Evolutionary conservation across 2,888 invertebrate species (phyloP).

Genomic region (Lycaena phlaeas): DNA sequence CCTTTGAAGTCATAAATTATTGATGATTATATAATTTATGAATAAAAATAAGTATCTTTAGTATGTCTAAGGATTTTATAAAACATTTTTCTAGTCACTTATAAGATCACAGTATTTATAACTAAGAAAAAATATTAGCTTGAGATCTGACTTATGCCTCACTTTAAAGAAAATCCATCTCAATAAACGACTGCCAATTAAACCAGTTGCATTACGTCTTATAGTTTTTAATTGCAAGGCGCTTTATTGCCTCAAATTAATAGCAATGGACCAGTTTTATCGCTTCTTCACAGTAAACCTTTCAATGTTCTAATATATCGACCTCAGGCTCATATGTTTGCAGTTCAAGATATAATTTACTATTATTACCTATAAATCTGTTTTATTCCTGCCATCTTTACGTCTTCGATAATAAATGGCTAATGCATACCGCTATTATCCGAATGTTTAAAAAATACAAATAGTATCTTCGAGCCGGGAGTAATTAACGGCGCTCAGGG

Average conservation of each 20-base stretch:
- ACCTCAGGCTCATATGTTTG: slow-evolving; percentile 11
- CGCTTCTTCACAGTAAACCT: not conserved
- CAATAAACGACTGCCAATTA: not conserved
- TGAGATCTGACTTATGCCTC: no score
- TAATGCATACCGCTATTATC: slow-evolving; percentile 33
- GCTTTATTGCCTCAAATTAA: not conserved
- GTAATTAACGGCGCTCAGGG: slow-evolving; percentile 39
- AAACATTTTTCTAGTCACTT: no score
- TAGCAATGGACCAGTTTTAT: not conserved
- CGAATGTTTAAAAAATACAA: slow-evolving; percentile 18
- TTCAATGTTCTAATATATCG: slow-evolving; percentile 7
- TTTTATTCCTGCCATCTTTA: slow-evolving; percentile 24
- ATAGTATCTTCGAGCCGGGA: slow-evolving; percentile 24
- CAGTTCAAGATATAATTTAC: slow-evolving; percentile 16
- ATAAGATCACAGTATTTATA: no score
- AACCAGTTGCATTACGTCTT: not conserved
- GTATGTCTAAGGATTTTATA: no score
- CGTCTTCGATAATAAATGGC: slow-evolving; percentile 33
- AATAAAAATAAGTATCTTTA: no score
- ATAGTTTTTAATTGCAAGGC: not conserved
- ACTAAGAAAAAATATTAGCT: no score
- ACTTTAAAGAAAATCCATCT: not conserved
- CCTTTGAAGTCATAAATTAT: no score
- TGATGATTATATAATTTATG: no score
- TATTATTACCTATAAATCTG: slow-evolving; percentile 26